Conservation (phyloP, 2,888 invertebrate species). For the Cephus pygmeus region DNA sequence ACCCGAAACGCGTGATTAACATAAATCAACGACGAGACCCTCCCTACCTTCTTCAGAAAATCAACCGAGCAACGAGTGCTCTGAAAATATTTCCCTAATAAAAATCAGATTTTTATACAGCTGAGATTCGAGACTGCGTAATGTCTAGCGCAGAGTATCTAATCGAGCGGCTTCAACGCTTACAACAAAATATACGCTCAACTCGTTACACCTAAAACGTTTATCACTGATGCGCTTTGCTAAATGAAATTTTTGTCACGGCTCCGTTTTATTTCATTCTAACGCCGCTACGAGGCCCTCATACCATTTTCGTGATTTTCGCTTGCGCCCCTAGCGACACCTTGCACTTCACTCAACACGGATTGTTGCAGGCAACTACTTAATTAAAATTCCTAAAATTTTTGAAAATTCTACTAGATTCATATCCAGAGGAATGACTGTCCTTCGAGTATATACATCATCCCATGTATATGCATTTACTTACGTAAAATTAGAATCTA, state of each 20-base stretch:
- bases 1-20: constrained; percentile 6
- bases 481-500: background rate
- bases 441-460: background rate
- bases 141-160: background rate
- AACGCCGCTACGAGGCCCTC: constrained; percentile 37
- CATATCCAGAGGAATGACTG: background rate
- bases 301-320: constrained; percentile 30
- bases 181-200: constrained; percentile 29
- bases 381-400: background rate
- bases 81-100: constrained; percentile 36
- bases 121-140: background rate
- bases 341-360: background rate
- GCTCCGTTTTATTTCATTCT: constrained; percentile 41
- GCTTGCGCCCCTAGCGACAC: background rate
- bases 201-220: constrained; percentile 21
- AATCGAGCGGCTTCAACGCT: background rate
- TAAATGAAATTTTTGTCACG: constrained; percentile 28
- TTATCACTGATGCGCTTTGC: constrained; percentile 29
- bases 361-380: background rate
- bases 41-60: constrained; percentile 40
- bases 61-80: constrained; percentile 30
- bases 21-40: constrained; percentile 31
- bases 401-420: background rate
- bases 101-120: constrained; percentile 6
- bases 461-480: background rate